These are phyloP conservation scores for Dendrocincla tyrannina DNA, from an alignment of 2,797 vertebrate genomes.

Conservation along the genomic window DNA sequence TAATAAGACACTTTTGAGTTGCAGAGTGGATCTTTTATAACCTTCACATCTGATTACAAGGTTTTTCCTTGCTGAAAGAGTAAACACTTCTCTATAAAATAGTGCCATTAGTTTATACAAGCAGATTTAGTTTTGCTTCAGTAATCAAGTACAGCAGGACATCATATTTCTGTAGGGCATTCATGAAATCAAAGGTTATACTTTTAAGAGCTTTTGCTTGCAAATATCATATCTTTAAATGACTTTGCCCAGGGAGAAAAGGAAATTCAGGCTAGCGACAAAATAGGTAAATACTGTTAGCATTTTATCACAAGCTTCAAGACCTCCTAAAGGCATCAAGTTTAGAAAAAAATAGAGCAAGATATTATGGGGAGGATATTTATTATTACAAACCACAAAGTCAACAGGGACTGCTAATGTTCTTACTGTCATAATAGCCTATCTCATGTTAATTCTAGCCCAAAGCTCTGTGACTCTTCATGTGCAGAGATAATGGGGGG, in stretches of 20 bases:
- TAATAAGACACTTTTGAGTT: background rate
- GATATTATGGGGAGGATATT: constrained; percentile 73
- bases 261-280: constrained; percentile 47
- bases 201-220: constrained; percentile 59
- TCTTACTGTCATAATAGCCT: constrained; percentile 80
- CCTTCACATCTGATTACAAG: constrained; percentile 47
- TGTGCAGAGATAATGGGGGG: constrained; percentile 78
- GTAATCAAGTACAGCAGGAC: constrained; percentile 3
- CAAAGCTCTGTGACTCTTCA: constrained; percentile 77
- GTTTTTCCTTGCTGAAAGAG: background rate
- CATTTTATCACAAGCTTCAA: constrained; percentile 73
- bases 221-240: constrained; percentile 62
- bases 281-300: constrained; percentile 69
- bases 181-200: constrained; percentile 26
- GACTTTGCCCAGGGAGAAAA: constrained; percentile 79
- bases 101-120: background rate
- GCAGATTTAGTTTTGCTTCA: constrained; percentile 46
- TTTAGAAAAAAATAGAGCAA: constrained; percentile 56
- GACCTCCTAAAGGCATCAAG: constrained; percentile 72
- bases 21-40: constrained; percentile 17
- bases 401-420: constrained; percentile 80
- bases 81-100: background rate
- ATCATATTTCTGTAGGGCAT: constrained; percentile 47
- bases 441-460: constrained; percentile 85
- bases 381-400: constrained; percentile 74